These are phyloP conservation scores for Hydractinia echinata DNA, from an alignment of 30 jellyfish, hydroid and myxozoan species.

Conservation along the genomic window DNA sequence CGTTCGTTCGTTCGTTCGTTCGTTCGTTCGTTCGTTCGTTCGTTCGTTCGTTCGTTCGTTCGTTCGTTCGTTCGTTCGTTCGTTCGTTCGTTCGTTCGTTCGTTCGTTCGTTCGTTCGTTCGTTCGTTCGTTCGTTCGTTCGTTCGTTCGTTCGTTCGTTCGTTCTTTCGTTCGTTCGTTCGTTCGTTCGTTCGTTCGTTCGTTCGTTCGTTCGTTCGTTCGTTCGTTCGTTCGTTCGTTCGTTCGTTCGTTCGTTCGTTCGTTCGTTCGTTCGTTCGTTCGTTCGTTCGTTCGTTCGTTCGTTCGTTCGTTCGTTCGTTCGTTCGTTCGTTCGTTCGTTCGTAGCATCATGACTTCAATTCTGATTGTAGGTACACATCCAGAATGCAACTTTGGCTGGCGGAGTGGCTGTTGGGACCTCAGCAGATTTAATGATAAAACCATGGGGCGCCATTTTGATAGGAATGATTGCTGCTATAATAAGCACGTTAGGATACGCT, in stretches of 20 bases:
- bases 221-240: too few species aligned
- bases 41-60: too few species aligned
- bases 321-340: background rate
- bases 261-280: background rate
- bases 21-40: too few species aligned
- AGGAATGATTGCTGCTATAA: constrained; percentile 64
- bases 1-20: too few species aligned
- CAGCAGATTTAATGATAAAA: constrained; percentile 55
- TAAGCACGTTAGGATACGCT: constrained; percentile 66
- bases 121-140: background rate
- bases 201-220: too few species aligned
- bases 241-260: background rate
- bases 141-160: too few species aligned
- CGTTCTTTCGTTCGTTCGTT: too few species aligned
- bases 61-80: too few species aligned
- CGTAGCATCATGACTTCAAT: too few species aligned
- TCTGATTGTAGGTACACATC: constrained; percentile 57
- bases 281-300: background rate
- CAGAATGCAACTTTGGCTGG: constrained; percentile 97
- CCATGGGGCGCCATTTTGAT: constrained; percentile 98
- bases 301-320: background rate
- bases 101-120: background rate
- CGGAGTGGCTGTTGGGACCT: constrained; percentile 91
- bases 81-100: background rate
- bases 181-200: too few species aligned